Percentiles rank a stretch among this genome's conserved stretches.
Evolutionary conservation across 2,888 invertebrate species (phyloP).

Genomic region (Sialis lutaria): DNA sequence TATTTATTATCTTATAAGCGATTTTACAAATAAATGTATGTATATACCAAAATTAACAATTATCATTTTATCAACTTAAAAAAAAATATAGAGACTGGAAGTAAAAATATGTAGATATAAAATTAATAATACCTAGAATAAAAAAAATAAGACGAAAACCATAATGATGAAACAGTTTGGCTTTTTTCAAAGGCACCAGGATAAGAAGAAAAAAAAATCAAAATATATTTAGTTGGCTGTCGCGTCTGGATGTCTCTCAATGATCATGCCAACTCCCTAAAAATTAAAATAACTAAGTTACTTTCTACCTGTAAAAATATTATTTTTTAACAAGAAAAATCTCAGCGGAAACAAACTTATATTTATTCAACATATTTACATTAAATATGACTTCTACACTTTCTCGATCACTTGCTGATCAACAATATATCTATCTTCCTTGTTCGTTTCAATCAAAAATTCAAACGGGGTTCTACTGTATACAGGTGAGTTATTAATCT

Average conservation of each 20-base stretch:
- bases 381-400: too few species aligned
- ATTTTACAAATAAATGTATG: constrained; percentile 2
- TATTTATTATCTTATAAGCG: constrained; percentile 7
- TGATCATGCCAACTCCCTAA: constrained; percentile 74
- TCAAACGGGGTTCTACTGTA: too few species aligned
- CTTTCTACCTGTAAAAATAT: not conserved
- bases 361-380: too few species aligned
- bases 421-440: too few species aligned
- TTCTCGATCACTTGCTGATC: too few species aligned
- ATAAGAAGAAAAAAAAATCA: not conserved
- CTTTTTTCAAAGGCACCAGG: not conserved
- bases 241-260: constrained; percentile 78
- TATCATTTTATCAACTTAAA: not conserved
- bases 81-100: not conserved
- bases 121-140: too few species aligned
- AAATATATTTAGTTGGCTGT: constrained; percentile 32
- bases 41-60: not conserved
- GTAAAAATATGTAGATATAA: not conserved
- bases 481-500: too few species aligned
- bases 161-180: too few species aligned
- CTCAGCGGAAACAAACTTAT: too few species aligned
- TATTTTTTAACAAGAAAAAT: too few species aligned
- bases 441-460: too few species aligned
- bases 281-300: constrained; percentile 13
- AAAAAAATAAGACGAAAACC: too few species aligned